Conservation (phyloP, 1,140 invertebrate genomes). For the Onthophagus taurus region DNA sequence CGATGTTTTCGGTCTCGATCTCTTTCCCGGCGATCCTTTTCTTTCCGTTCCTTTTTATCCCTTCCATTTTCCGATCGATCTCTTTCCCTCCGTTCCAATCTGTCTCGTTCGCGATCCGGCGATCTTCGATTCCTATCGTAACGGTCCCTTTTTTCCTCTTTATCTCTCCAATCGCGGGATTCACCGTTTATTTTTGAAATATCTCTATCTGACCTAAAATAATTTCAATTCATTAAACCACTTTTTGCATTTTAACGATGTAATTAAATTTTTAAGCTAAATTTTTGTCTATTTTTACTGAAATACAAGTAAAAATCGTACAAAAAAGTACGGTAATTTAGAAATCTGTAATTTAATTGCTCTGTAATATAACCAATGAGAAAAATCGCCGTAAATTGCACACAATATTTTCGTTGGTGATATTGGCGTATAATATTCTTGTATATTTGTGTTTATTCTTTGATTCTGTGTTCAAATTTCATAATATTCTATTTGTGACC, state of each 20-base stretch:
- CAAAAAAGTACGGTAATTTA: too few relatives aligned
- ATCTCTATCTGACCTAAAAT: conserved; percentile 6
- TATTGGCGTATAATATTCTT: too few relatives aligned
- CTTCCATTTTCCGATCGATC: conserved; percentile 37
- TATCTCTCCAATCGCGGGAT: conserved; percentile 13
- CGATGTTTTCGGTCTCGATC: conserved; percentile 31
- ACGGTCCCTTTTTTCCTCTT: conserved; percentile 52
- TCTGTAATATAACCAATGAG: too few relatives aligned
- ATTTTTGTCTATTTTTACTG: too few relatives aligned
- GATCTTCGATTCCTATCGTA: conserved; percentile 57
- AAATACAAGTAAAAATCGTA: too few relatives aligned
- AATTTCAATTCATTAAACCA: neutral
- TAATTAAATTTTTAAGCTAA: too few relatives aligned
- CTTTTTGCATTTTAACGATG: neutral
- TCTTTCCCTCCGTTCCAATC: conserved; percentile 49
- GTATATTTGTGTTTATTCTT: too few relatives aligned
- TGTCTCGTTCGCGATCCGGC: conserved; percentile 37
- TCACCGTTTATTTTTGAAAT: neutral
- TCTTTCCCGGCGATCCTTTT: conserved; percentile 34
- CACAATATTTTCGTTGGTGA: too few relatives aligned
- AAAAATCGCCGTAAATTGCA: too few relatives aligned
- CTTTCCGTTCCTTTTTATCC: conserved; percentile 37
- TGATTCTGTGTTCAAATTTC: too few relatives aligned
- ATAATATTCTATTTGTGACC: too few relatives aligned
- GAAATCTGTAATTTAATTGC: too few relatives aligned